Base-by-base conservation (phyloP, 2,113 vertebrate genomes). In the Podarcis raffonei region DNA sequence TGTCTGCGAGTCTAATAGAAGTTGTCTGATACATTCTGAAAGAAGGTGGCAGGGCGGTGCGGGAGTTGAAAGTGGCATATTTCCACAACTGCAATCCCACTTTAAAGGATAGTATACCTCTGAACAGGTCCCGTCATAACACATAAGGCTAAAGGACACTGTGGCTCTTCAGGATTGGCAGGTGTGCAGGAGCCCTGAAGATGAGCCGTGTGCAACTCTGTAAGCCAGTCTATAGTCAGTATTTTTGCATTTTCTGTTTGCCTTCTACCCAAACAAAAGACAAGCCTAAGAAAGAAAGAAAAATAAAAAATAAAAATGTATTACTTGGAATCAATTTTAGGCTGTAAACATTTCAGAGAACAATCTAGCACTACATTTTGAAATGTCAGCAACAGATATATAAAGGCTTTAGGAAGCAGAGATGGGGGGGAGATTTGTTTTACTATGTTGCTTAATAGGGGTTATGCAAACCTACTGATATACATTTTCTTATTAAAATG, bases 401-500 rank as follows among this genome's bases (percentile, higher is more conserved):
- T 57, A 84, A 86, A 37, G 57, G 69, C 88, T 86, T 86, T 4
- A 0, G 78, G 35, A 48, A 89, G 37, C 18, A 83, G 59, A 90
- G 5, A 78, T 74, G 18, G 81, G 0, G 0, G 83, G 37, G n/a
- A 25, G 62, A 91, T 75, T 87, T 82, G 69, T 83, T 91, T 92
- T 87, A 57, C 78, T 89, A 7, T 5, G 35, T 82, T 92, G 23
- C 91, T 91, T 74, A 85, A 42, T 22, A 87, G 2, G 81, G 48
- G 30, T 82, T 85, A 89, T 20, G 78, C 30, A 92, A 90, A 88
- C 0, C 0, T 76, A 85, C 35, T 80, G n/a, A 71, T 90, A 92
- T 82, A 89, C 77, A 86, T 74, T 91, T 62, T 90, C 4, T 87
- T 92, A 16, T 75, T 85, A 88, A 90, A 93, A 25, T 68, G 37